Percentiles rank a stretch among this genome's conserved stretches.
These are phyloP conservation scores for Abrostola triplasia DNA, from an alignment of 2,888 invertebrate genomes.

Conservation along the genomic window DNA sequence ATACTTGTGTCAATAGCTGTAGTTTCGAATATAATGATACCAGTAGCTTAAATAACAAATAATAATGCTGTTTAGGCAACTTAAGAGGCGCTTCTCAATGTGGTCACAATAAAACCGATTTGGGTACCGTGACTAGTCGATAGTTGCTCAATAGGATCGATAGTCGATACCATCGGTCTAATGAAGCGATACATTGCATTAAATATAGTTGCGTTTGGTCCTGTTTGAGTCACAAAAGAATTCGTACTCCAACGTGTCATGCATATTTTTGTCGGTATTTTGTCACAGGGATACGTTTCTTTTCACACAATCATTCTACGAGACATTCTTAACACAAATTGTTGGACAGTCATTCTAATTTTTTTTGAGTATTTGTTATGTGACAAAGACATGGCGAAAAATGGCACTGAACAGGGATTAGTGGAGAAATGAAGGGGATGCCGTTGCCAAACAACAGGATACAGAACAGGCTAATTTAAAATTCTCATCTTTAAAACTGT, in stretches of 20 bases:
- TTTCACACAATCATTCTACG: too few species aligned
- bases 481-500: too few species aligned
- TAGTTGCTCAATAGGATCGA: slow-evolving; percentile 25
- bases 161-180: slow-evolving; percentile 33
- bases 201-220: slow-evolving; percentile 18
- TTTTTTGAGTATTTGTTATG: too few species aligned
- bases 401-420: too few species aligned
- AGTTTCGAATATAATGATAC: slow-evolving; percentile 1
- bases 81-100: slow-evolving; percentile 4
- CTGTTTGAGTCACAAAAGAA: slow-evolving; percentile 38
- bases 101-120: slow-evolving; percentile 21
- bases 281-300: background rate
- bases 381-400: too few species aligned
- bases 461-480: too few species aligned
- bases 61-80: slow-evolving; percentile 12
- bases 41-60: slow-evolving; percentile 10
- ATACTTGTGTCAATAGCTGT: background rate
- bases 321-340: too few species aligned
- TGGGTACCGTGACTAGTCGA: slow-evolving; percentile 20
- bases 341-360: too few species aligned
- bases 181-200: slow-evolving; percentile 23
- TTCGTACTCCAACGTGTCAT: background rate
- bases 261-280: background rate
- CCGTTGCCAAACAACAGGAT: too few species aligned
- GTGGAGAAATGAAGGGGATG: too few species aligned